These are phyloP conservation scores for Cyclina sinensis DNA, from an alignment of 1,140 invertebrate genomes.

Conservation along the genomic window DNA sequence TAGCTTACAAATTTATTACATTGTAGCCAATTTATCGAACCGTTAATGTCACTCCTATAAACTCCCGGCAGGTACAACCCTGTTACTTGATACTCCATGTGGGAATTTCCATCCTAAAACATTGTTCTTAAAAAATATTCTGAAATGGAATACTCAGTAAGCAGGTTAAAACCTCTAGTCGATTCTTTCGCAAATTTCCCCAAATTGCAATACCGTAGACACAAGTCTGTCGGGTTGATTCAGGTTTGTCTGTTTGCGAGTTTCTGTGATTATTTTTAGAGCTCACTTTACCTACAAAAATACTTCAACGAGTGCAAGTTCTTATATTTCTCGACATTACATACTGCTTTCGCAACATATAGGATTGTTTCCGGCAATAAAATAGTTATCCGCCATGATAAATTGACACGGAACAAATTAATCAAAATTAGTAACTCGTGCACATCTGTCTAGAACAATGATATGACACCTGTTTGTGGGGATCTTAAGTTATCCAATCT, in stretches of 20 bases:
- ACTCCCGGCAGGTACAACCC: neutral
- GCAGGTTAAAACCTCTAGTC: too few species aligned
- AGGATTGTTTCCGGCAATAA: neutral
- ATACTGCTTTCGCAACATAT: too few species aligned
- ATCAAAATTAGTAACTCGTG: conserved; percentile 1
- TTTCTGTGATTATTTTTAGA: too few species aligned
- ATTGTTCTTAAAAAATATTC: too few species aligned
- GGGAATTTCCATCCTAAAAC: neutral
- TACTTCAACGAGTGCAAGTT: too few species aligned
- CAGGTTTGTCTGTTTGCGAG: neutral
- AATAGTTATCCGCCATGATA: conserved; percentile 20
- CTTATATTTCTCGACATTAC: neutral
- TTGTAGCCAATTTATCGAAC: conserved; percentile 10
- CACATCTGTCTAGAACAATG: conserved; percentile 9
- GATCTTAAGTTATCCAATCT: neutral
- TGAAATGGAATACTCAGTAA: too few species aligned
- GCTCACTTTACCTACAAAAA: neutral
- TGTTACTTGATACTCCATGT: conserved; percentile 28
- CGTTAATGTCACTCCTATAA: conserved; percentile 7
- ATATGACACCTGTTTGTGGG: conserved; percentile 19
- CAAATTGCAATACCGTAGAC: neutral
- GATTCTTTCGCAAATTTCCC: too few species aligned
- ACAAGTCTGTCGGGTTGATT: neutral
- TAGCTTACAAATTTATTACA: conserved; percentile 52
- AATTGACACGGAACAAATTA: conserved; percentile 19